These are phyloP conservation scores for Chalcosyrphus nemorum DNA, from an alignment of 2,888 invertebrate species.

Conservation along the genomic window DNA sequence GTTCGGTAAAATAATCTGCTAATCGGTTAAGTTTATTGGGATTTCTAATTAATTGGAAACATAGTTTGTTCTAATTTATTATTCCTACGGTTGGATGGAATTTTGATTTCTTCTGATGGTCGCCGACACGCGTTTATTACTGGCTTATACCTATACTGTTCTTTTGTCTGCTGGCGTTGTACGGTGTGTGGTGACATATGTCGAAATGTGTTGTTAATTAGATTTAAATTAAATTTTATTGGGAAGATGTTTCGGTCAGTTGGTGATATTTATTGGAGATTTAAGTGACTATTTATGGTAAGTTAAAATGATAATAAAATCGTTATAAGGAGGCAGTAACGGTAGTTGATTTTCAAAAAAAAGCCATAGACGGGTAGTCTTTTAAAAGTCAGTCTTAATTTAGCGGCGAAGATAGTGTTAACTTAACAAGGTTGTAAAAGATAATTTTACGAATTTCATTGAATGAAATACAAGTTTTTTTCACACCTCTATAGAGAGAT, in stretches of 20 bases:
- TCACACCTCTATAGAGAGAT: no score
- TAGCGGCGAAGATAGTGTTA: no score
- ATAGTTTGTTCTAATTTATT: slow-evolving; percentile 73
- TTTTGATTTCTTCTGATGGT: slow-evolving; percentile 63
- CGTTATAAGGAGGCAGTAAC: slow-evolving; percentile 15
- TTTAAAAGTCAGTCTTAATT: not conserved
- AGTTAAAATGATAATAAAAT: slow-evolving; percentile 42
- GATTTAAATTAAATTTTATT: slow-evolving; percentile 68
- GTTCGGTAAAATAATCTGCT: slow-evolving; percentile 67
- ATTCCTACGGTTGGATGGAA: slow-evolving; percentile 41
- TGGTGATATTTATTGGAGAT: slow-evolving; percentile 53
- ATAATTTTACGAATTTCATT: no score
- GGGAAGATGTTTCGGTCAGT: slow-evolving; percentile 31
- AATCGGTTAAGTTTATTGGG: slow-evolving; percentile 71
- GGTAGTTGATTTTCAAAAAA: slow-evolving; percentile 32
- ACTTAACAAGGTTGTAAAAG: no score
- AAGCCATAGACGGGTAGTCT: not conserved
- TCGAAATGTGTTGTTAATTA: slow-evolving; percentile 67
- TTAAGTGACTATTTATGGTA: slow-evolving; percentile 41
- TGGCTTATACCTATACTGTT: not conserved
- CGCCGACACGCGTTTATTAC: slow-evolving; percentile 41
- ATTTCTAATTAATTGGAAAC: slow-evolving; percentile 72
- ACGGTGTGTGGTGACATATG: slow-evolving; percentile 57
- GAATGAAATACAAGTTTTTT: no score
- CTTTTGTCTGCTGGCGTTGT: slow-evolving; percentile 9